phyloP scores from a whole-genome alignment of 2,797 vertebrate genomes.

The Pangasius djambal region DNA sequence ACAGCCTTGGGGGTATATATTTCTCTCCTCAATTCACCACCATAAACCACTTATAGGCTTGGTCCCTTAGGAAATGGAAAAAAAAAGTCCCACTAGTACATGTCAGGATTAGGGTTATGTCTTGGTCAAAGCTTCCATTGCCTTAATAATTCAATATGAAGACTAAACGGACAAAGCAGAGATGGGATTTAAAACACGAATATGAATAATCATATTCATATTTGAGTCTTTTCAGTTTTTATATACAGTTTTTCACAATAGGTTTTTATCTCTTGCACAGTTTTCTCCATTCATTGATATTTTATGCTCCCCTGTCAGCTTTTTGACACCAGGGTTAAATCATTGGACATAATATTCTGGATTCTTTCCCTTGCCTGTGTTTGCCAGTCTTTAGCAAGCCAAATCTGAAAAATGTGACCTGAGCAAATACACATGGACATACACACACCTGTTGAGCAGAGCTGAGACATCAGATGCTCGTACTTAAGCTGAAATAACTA shows the following conservation, averaged over 20 bases:
- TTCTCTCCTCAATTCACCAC: constrained; percentile 26
- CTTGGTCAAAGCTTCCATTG: constrained; percentile 24
- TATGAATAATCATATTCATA: background rate
- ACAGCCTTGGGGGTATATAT: background rate
- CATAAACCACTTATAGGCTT: constrained; percentile 35
- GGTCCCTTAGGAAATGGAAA: constrained; percentile 23
- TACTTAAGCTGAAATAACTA: constrained; percentile 40
- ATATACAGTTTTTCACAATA: constrained; percentile 13
- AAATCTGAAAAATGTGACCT: constrained; percentile 77
- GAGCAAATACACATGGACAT: constrained; percentile 8
- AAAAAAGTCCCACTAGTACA: constrained; percentile 15
- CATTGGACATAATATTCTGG: constrained; percentile 73
- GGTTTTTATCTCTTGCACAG: constrained; percentile 29
- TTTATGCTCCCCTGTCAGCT: constrained; percentile 70
- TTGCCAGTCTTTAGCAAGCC: constrained; percentile 81
- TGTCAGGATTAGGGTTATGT: constrained; percentile 26
- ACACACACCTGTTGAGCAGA: constrained; percentile 74
- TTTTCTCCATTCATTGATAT: constrained; percentile 58
- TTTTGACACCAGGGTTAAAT: constrained; percentile 78
- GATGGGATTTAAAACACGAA: background rate
- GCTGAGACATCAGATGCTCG: constrained; percentile 64
- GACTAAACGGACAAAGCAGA: constrained; percentile 20
- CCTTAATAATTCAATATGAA: constrained; percentile 25
- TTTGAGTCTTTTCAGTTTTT: background rate
- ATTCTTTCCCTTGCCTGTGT: constrained; percentile 71